Conservation (phyloP, 2,113 vertebrate species). For the Percina caprodes region DNA sequence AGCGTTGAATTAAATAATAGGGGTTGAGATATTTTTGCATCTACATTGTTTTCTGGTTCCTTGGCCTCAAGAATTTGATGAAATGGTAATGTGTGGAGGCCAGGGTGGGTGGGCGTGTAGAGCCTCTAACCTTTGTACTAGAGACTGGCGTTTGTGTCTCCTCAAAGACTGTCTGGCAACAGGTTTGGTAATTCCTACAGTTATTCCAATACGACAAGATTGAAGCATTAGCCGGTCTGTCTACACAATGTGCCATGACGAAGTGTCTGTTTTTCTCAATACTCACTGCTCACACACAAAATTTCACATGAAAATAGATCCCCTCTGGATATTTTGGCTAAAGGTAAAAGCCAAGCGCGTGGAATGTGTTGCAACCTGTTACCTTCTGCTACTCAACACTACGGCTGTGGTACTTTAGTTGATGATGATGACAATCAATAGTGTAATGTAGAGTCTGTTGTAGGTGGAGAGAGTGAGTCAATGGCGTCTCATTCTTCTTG, state of each 20-base stretch:
- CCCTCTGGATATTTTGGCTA: constrained; percentile 42
- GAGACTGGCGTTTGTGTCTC: neutral
- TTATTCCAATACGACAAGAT: neutral
- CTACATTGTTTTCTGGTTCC: constrained; percentile 1
- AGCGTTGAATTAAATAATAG: constrained; percentile 6
- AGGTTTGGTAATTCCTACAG: neutral
- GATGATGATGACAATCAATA: constrained; percentile 54
- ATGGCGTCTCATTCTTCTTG: constrained; percentile 20
- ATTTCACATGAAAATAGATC: constrained; percentile 14
- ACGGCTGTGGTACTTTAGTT: neutral
- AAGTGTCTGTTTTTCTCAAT: constrained; percentile 43
- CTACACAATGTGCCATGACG: constrained; percentile 20
- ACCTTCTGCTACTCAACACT: constrained; percentile 21
- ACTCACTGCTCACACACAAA: neutral
- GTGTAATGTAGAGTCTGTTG: constrained; percentile 41
- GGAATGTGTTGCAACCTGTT: constrained; percentile 53
- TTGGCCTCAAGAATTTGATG: neutral
- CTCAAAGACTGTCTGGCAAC: neutral
- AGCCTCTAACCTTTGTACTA: neutral
- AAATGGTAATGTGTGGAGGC: neutral
- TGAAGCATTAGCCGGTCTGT: constrained; percentile 18
- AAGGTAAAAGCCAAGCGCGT: constrained; percentile 34
- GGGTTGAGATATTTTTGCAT: neutral
- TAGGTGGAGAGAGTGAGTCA: constrained; percentile 46
- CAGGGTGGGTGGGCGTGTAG: neutral